Evolutionary conservation across 2,113 vertebrate species (phyloP), one percentile per base, ranked within the genome.

Genomic region (Gopherus evgoodei): DNA sequence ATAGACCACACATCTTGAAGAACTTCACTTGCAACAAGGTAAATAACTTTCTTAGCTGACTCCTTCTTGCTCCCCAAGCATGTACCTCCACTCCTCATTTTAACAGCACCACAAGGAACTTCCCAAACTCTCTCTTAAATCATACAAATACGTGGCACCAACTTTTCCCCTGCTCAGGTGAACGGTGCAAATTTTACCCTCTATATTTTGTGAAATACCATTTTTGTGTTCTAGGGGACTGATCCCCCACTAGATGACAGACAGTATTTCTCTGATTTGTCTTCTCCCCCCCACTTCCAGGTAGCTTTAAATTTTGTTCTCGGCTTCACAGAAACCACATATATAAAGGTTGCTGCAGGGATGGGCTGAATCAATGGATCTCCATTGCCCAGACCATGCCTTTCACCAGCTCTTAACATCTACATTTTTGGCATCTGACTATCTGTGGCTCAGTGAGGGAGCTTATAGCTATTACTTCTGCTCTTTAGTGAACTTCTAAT

Each of bases 231-330:
- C 62, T 65, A 35, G 31, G 31, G 31, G 16, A 35, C 31, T 65
- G 62, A 65, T 65, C 62, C 31, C 14, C 14, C 31, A 65, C 31
- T 65, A 35, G 16, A 65, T 7, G 31, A 65, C 6, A 65, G 16
- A 31, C 59, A 62, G 11, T 38, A 59, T 2, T 86, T 59, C 52
- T 75, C 47, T 76, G 29, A 82, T 82, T 82, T 65, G 13, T 49
- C 13, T 14, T 12, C 49, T 13, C 13, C 50, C 13, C 7, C 4
- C 31, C 16, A 7, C 3, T 7, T 14, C 9, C 6, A 0, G 11
- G 25, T 27, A 57, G 56, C 56, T 57, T 57, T 57, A 49, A 49
- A n/a, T 84, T 88, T 83, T 83, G 13, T 14, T 62, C 31, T 27
- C 0, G 0, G 17, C 31, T 8, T 76, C 38, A 27, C 47, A 81